Evolutionary conservation across 2,797 vertebrate genomes (phyloP).

Genomic region (Darevskia mixta): DNA sequence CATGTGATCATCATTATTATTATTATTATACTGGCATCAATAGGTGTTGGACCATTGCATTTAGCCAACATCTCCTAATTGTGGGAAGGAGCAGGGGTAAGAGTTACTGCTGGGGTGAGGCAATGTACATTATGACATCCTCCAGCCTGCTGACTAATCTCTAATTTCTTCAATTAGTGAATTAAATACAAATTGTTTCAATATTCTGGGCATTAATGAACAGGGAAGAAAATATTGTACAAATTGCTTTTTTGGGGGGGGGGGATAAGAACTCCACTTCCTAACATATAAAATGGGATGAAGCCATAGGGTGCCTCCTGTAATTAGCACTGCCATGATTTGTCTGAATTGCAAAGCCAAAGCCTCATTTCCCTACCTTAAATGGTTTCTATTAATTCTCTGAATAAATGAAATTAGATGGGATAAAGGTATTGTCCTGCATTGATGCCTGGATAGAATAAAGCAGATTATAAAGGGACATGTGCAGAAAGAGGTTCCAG

Average conservation of each 20-base stretch:
- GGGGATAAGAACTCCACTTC: background rate
- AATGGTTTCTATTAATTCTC: background rate
- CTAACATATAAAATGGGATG: background rate
- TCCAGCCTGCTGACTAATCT: background rate
- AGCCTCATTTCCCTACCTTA: background rate
- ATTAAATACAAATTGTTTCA: background rate
- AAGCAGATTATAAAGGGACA: background rate
- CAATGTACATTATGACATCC: background rate
- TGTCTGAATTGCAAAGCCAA: background rate
- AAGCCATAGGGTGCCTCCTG: slow-evolving; percentile 12
- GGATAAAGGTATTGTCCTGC: background rate
- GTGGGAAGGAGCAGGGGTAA: background rate
- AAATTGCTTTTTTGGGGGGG: too few relatives aligned
- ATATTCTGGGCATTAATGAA: slow-evolving; percentile 12
- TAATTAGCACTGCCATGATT: background rate
- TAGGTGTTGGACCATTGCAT: background rate
- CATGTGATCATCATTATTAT: background rate
- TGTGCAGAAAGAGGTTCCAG: background rate
- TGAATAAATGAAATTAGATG: background rate
- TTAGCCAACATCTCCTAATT: background rate
- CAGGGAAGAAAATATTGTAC: background rate
- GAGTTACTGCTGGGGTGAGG: background rate
- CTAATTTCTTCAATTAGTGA: slow-evolving; percentile 9
- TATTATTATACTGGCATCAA: background rate
- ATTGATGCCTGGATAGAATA: background rate